Evolutionary conservation across 92 coral and sea anemone species (phyloP).

Genomic region (Epizoanthus stellaris): DNA sequence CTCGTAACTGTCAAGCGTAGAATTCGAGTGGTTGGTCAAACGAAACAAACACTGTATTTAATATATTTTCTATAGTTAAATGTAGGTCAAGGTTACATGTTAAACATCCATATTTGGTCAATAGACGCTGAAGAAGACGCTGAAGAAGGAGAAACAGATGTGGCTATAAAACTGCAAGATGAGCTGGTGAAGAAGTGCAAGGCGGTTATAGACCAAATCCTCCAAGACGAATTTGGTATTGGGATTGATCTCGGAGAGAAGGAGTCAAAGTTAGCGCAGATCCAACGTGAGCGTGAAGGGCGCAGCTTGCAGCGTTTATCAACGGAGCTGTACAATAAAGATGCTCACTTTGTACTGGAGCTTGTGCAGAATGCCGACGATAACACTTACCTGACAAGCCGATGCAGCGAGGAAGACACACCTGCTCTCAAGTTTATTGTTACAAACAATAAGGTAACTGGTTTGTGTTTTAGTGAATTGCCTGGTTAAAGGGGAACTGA

Average conservation of each 20-base stretch:
- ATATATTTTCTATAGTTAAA: too few relatives aligned
- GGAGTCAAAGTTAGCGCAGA: slow-evolving; percentile 78
- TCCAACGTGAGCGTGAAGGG: slow-evolving; percentile 86
- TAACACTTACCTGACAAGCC: slow-evolving; percentile 61
- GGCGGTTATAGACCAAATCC: slow-evolving; percentile 79
- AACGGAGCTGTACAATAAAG: slow-evolving; percentile 85
- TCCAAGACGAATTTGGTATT: slow-evolving; percentile 93
- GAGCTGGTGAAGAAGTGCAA: slow-evolving; percentile 55
- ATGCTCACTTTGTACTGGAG: slow-evolving; percentile 91
- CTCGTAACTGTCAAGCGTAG: too few relatives aligned
- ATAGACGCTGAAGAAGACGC: too few relatives aligned
- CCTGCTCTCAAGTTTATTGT: slow-evolving; percentile 85
- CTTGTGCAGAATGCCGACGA: slow-evolving; percentile 98
- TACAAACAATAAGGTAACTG: slow-evolving; percentile 56
- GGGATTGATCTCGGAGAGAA: slow-evolving; percentile 85
- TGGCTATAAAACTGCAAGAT: neutral
- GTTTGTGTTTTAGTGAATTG: too few relatives aligned
- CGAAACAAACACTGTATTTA: too few relatives aligned
- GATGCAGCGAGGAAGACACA: slow-evolving; percentile 20
- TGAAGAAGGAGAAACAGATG: neutral
- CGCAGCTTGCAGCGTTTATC: slow-evolving; percentile 87
- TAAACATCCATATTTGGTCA: too few relatives aligned
- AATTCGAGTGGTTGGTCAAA: too few relatives aligned
- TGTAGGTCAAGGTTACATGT: too few relatives aligned
- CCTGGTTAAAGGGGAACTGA: too few relatives aligned